These are phyloP conservation scores for Campylomormyrus tamandua DNA, from an alignment of 2,113 vertebrate species.

Conservation along the genomic window DNA sequence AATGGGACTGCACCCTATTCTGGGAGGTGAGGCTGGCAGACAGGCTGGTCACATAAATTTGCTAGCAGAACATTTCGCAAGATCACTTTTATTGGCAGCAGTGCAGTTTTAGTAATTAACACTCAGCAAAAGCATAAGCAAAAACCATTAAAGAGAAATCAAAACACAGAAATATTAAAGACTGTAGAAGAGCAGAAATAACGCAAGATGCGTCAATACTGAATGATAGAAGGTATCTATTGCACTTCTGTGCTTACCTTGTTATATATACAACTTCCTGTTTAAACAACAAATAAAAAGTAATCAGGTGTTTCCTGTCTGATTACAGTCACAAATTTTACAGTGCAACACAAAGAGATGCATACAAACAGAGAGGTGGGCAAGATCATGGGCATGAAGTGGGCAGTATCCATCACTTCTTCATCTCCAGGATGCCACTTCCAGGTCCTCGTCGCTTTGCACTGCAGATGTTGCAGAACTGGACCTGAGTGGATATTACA, in stretches of 20 bases:
- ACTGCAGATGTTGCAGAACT: slow-evolving; percentile 96
- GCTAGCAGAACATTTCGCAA: not conserved
- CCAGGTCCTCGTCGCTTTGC: slow-evolving; percentile 85
- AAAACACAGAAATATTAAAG: not conserved
- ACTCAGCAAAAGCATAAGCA: not conserved
- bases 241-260: not conserved
- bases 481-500: slow-evolving; percentile 51
- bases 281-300: not conserved
- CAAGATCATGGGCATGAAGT: not conserved
- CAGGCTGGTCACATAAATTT: not conserved
- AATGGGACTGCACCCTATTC: not conserved
- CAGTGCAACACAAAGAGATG: not conserved
- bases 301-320: not conserved
- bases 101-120: not conserved
- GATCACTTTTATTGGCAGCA: not conserved
- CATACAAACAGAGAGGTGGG: not conserved
- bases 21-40: not conserved
- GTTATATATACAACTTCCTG: not conserved
- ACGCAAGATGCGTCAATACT: not conserved
- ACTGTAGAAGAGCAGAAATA: not conserved
- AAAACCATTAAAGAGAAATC: not conserved
- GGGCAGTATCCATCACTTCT: slow-evolving; percentile 45
- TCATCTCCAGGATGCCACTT: slow-evolving; percentile 79
- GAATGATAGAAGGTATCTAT: not conserved
- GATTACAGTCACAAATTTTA: not conserved